phyloP scores from a whole-genome alignment of 2,113 vertebrate species.

The Calypte anna region DNA sequence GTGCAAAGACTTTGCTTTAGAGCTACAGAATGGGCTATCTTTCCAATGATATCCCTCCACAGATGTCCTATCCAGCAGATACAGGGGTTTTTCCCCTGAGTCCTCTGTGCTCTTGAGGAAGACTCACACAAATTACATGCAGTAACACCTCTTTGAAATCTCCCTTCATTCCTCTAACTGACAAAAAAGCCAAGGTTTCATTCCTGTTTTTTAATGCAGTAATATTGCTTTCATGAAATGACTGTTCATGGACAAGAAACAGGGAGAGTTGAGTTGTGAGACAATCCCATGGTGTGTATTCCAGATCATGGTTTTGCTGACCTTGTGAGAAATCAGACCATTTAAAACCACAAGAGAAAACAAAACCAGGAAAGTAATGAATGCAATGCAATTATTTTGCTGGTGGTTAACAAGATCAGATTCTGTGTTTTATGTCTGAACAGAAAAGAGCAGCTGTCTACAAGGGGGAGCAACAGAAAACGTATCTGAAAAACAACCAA shows the following conservation, averaged over 20 bases:
- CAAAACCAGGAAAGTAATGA: background rate
- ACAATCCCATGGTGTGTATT: background rate
- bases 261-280: background rate
- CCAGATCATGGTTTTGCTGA: conserved; percentile 41
- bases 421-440: background rate
- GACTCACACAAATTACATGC: background rate
- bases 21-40: background rate
- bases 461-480: background rate
- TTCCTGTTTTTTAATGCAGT: background rate
- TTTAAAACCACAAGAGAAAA: conserved; percentile 30
- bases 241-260: background rate
- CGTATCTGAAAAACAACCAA: background rate
- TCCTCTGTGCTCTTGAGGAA: background rate
- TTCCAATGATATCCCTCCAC: background rate
- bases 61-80: background rate
- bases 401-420: conserved; percentile 6
- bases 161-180: background rate
- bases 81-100: background rate
- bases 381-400: conserved; percentile 6
- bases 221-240: background rate
- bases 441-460: background rate
- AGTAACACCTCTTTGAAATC: background rate
- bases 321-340: conserved; percentile 41
- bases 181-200: background rate
- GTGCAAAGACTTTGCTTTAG: background rate